Evolutionary conservation across 1,140 invertebrate genomes (phyloP).

Genomic region (Anastatus disparis): DNA sequence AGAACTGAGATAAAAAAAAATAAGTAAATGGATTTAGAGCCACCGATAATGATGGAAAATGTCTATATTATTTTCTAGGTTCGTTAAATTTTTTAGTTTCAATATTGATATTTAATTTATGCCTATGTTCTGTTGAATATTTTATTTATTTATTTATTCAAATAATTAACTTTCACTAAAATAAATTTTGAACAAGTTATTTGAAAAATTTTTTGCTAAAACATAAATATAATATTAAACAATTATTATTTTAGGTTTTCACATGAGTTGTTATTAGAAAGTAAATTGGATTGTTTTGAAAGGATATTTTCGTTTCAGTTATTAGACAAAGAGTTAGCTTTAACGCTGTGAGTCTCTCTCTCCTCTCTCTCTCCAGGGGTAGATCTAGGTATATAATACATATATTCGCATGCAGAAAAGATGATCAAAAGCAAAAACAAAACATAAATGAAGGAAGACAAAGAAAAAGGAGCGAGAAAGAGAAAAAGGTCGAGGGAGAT

Average conservation of each 20-base stretch:
- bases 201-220: no score
- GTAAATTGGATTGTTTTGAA: conserved; percentile 26
- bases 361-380: conserved; percentile 4
- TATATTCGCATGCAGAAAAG: conserved; percentile 39
- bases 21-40: neutral
- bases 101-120: no score
- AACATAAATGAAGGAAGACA: conserved; percentile 18
- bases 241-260: neutral
- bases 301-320: conserved; percentile 35
- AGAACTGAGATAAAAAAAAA: conserved; percentile 3
- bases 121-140: no score
- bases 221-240: neutral
- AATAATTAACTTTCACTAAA: no score
- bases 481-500: neutral
- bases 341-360: no score
- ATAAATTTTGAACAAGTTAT: no score
- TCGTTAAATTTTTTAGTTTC: no score
- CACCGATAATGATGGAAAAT: neutral
- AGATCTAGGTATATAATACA: conserved; percentile 39
- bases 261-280: conserved; percentile 7
- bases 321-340: conserved; percentile 36
- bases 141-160: no score
- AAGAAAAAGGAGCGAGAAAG: neutral
- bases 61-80: no score
- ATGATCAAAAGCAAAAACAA: conserved; percentile 42